phyloP scores from a whole-genome alignment of 92 coral and sea anemone species.

The Phymanthus crucifer region DNA sequence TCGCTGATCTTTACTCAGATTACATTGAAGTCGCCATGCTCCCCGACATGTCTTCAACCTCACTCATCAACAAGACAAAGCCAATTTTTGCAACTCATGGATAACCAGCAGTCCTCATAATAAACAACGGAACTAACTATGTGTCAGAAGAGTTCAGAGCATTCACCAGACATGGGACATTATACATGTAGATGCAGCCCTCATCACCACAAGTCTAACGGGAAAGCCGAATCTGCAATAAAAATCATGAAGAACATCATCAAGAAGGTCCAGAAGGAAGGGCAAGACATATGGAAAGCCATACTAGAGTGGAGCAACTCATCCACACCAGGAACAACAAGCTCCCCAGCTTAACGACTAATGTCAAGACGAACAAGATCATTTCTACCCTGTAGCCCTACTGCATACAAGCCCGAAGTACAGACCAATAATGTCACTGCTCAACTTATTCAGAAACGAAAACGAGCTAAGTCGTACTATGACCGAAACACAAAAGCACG shows the following conservation, averaged over 20 bases:
- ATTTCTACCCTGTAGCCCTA: background rate
- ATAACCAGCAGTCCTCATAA: conserved; percentile 38
- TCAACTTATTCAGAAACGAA: too few species aligned
- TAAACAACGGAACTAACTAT: conserved; percentile 53
- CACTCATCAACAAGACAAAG: conserved; percentile 36
- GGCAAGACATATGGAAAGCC: conserved; percentile 50
- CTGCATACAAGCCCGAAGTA: background rate
- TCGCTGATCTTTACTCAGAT: conserved; percentile 47
- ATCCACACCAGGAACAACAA: conserved; percentile 38
- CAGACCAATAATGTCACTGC: too few species aligned
- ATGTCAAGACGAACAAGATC: background rate
- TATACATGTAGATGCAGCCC: conserved; percentile 27
- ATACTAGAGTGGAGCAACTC: conserved; percentile 57
- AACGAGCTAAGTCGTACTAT: too few species aligned
- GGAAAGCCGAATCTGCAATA: conserved; percentile 42
- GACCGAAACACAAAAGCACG: too few species aligned
- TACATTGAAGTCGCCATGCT: conserved; percentile 48
- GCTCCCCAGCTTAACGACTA: background rate
- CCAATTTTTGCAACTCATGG: conserved; percentile 59
- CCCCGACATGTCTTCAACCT: conserved; percentile 15
- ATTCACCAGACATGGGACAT: conserved; percentile 41
- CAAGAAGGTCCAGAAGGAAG: conserved; percentile 46
- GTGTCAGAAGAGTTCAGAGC: conserved; percentile 39
- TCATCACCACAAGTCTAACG: conserved; percentile 45
- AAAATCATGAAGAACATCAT: conserved; percentile 37